These are phyloP conservation scores for Biston betularia DNA, from an alignment of 2,888 invertebrate species.

Conservation along the genomic window DNA sequence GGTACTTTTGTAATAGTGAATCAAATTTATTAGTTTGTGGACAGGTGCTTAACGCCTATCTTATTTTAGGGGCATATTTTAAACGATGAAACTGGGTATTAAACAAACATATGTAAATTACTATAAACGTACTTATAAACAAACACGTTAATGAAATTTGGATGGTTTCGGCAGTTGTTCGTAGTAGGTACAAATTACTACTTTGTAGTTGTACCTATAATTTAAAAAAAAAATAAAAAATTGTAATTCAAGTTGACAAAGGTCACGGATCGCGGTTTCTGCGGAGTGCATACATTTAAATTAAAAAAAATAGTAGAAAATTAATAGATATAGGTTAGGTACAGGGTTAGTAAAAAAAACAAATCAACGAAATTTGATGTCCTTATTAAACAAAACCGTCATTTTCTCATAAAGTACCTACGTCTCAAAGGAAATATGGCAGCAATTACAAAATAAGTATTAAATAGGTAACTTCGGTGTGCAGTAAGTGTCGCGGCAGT, in stretches of 20 bases:
- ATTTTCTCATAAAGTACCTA: slow-evolving; percentile 59
- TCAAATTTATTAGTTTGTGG: slow-evolving; percentile 17
- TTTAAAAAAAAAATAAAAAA: too few relatives aligned
- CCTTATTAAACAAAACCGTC: slow-evolving; percentile 55
- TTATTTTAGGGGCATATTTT: neutral
- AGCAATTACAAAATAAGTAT: slow-evolving; percentile 75
- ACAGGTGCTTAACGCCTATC: slow-evolving; percentile 21
- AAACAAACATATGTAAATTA: too few relatives aligned
- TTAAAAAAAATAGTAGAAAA: too few relatives aligned
- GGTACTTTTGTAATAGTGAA: slow-evolving; percentile 8
- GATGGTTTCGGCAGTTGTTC: too few relatives aligned
- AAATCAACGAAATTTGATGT: neutral
- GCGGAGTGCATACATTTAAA: too few relatives aligned
- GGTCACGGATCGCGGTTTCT: too few relatives aligned
- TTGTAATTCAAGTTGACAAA: too few relatives aligned
- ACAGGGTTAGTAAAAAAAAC: slow-evolving; percentile 33
- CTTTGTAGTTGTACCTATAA: too few relatives aligned
- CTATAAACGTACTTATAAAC: too few relatives aligned
- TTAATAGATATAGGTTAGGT: slow-evolving; percentile 14
- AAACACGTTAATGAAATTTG: too few relatives aligned
- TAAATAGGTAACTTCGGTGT: slow-evolving; percentile 66
- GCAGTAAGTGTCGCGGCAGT: slow-evolving; percentile 56
- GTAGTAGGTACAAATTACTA: too few relatives aligned
- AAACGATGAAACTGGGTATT: neutral
- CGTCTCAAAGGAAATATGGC: slow-evolving; percentile 61